Evolutionary conservation across 2,888 invertebrate genomes (phyloP), one percentile per base, ranked within the genome.

Genomic region (Tryphoninae sp.): DNA sequence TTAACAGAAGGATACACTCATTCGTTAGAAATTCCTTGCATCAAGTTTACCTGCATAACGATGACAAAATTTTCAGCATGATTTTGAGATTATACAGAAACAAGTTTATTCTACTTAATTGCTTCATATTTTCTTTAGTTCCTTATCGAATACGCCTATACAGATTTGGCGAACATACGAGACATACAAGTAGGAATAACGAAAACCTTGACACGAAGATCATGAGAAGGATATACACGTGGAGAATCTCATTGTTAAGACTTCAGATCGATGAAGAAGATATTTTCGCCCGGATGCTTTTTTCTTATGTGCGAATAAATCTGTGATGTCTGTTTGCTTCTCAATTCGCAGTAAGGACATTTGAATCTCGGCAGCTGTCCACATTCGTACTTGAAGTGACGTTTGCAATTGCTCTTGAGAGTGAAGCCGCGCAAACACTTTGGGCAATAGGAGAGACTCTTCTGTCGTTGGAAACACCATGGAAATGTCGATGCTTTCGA

Each of bases 341-440:
- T 87, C 11, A 90, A 84, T 0, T 88, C 86, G 81, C 93, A 93
- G 81, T 91, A 91, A 7, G 92, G 91, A 80, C 93, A 93, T 78
- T 89, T 90, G 86, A 92, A 93, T 78, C 90, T 88, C 7, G 92
- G 90, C 59, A 89, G 89, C 68, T 90, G 89, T 7, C 92, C 92
- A 78, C 92, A 92, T 80, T 92, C 92, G 84, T 89, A 90, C 69
- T 89, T 89, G 80, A 89, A 89, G 83, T 92, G 92, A 7, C 92
- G 88, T 77, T 89, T 90, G 69, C 89, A 86, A 75, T 90, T 90
- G 72, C 88, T 86, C 81, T 90, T 90, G 55, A 86, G 80, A 2
- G 88, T 87, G 75, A 89, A 91, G 23, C 88, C 86, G 45, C 87
- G 89, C 26, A 87, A 80, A 82, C 91, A 91, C 71, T 89, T 89